Evolutionary conservation across 1,140 invertebrate genomes (phyloP).

Genomic region (Tetranychus cinnabarinus): DNA sequence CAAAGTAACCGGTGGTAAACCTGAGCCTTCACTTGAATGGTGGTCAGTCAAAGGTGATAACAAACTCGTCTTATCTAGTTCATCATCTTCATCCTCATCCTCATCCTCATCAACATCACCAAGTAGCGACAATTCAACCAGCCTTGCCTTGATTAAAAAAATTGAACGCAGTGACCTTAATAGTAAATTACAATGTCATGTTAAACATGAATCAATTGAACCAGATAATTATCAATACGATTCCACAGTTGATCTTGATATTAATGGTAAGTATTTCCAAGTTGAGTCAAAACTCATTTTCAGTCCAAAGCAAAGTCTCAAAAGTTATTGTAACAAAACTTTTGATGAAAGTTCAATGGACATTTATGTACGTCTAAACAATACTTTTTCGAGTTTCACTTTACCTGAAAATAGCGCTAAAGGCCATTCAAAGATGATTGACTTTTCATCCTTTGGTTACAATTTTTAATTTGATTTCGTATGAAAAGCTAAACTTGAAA

Average conservation of each 20-base stretch:
- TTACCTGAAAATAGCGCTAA: no score
- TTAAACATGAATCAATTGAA: constrained; percentile 13
- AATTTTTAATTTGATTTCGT: no score
- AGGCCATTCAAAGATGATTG: no score
- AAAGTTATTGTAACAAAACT: no score
- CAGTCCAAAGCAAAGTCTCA: no score
- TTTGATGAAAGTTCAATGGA: no score
- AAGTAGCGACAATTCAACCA: constrained; percentile 27
- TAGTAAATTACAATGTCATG: constrained; percentile 40
- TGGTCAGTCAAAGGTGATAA: neutral
- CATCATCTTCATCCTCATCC: no score
- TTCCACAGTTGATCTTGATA: constrained; percentile 40
- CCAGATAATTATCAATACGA: constrained; percentile 30
- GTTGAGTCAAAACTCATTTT: neutral
- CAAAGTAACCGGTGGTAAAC: constrained; percentile 13
- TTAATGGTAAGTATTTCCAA: constrained; percentile 40
- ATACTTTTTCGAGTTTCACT: no score
- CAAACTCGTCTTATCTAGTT: neutral
- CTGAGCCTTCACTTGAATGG: neutral
- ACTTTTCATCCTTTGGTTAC: no score
- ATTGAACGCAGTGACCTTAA: constrained; percentile 48
- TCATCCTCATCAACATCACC: neutral
- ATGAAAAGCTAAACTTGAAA: no score
- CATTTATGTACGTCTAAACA: no score
- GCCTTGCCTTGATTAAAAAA: constrained; percentile 32